These are phyloP conservation scores for Melanotaenia nigrans DNA, from an alignment of 2,797 vertebrate species.

Conservation along the genomic window DNA sequence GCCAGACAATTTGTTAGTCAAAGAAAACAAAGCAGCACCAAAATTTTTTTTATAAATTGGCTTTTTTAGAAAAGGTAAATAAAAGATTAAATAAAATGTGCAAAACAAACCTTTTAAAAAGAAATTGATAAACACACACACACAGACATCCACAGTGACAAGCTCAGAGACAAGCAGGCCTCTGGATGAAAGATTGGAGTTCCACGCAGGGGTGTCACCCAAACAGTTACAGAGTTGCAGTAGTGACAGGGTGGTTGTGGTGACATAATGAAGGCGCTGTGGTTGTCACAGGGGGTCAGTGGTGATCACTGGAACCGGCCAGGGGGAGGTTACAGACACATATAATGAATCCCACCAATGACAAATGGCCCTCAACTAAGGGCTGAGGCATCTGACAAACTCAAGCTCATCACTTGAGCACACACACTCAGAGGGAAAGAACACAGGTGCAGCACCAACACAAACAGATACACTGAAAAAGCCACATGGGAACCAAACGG, in stretches of 20 bases:
- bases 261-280: conserved; percentile 99
- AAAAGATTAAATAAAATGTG: conserved; percentile 5
- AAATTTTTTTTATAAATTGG: conserved; percentile 1
- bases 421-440: conserved; percentile 8
- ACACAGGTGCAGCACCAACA: not conserved
- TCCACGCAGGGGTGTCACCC: conserved; percentile 89
- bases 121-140: conserved; percentile 20
- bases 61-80: not conserved
- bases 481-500: conserved; percentile 2
- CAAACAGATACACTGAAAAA: not conserved
- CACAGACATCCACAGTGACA: conserved; percentile 53
- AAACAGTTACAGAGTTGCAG: conserved; percentile 96
- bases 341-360: conserved; percentile 99
- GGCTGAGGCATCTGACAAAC: conserved; percentile 97
- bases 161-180: conserved; percentile 76
- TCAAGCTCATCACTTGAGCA: conserved; percentile 86
- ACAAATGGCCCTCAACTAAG: conserved; percentile 95
- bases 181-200: conserved; percentile 85
- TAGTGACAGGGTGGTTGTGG: conserved; percentile 94
- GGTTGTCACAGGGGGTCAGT: conserved; percentile 97
- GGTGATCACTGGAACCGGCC: conserved; percentile 94
- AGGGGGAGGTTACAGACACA: conserved; percentile 76
- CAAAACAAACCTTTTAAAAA: not conserved
- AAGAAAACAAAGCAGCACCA: conserved; percentile 10
- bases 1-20: conserved; percentile 29